phyloP scores from a whole-genome alignment of 1,140 invertebrate species.

The Polypedilum vanderplanki region DNA sequence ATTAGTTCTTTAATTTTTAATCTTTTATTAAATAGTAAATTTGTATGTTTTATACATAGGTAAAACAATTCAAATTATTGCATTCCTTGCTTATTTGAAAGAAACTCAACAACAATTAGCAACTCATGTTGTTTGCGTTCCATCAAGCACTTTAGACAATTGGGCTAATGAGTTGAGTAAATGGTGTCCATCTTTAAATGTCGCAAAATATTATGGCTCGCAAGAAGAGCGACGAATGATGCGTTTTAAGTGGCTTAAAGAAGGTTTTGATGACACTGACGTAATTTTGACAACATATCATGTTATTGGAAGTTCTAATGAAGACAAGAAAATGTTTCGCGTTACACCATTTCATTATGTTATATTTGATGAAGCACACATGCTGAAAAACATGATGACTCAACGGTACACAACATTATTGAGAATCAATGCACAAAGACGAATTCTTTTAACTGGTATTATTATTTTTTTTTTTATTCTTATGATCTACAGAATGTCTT shows the following conservation, averaged over 20 bases:
- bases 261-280: slow-evolving; percentile 67
- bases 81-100: slow-evolving; percentile 82
- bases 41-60: slow-evolving; percentile 47
- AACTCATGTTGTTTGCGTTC: slow-evolving; percentile 85
- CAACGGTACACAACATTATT: slow-evolving; percentile 82
- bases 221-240: slow-evolving; percentile 74
- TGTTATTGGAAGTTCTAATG: slow-evolving; percentile 70
- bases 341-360: slow-evolving; percentile 85
- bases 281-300: slow-evolving; percentile 86
- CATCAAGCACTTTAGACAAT: slow-evolving; percentile 86
- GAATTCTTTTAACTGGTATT: slow-evolving; percentile 84
- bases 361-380: slow-evolving; percentile 95
- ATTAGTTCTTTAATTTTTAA: background rate
- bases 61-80: slow-evolving; percentile 85
- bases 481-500: no score
- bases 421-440: slow-evolving; percentile 75
- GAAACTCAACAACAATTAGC: slow-evolving; percentile 59
- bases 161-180: slow-evolving; percentile 75
- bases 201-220: slow-evolving; percentile 81
- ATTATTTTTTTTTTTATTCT: no score
- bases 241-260: slow-evolving; percentile 67
- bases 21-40: background rate
- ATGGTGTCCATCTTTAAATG: slow-evolving; percentile 77
- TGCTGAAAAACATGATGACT: slow-evolving; percentile 95
- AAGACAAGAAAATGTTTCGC: slow-evolving; percentile 86